Base-by-base conservation (phyloP, 2,797 vertebrate genomes). In the Otolemur crassicaudatus region DNA sequence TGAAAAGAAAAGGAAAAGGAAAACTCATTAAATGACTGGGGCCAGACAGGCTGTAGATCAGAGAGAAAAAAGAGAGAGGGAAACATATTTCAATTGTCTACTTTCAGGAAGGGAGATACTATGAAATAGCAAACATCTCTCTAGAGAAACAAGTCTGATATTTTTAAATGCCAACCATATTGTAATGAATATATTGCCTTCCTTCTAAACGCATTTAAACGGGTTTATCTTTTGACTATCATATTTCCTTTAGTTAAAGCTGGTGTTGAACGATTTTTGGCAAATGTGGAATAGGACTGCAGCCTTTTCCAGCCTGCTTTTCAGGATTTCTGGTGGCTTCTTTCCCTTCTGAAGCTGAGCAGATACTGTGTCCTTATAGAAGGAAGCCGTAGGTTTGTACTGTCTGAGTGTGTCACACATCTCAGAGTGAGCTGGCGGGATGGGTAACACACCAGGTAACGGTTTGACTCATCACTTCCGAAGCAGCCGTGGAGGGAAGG, bases 201-300 rank as follows among this genome's bases (percentile, higher is more conserved):
- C 83, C 56, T 84, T 93, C 93, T 83, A 94, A 93, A 63, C 75
- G 73, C 40, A 82, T 92, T 96, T 89, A 96, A 94, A 84, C n/a
- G 65, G 53, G 13, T 73, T 90, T 94, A 91, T 86, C 81, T 94
- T 95, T 97, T 95, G 61, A 73, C 86, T 81, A 80, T 73, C 34
- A 20, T 73, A 86, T 56, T 93, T 88, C 46, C 89, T 70, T 88
- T 75, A 56, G 67, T 82, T 94, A 67, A 93, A 88, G 29, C 7
- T 87, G 25, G 3, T 73, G 23, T 87, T 86, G 43, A 96, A 70
- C 69, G 27, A 72, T 31, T 53, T 56, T 72, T 56, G 5, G 8
- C 34, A 91, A 94, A 72, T 81, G 37, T 81, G 12, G 8, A 90
- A 80, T 2, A 79, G 46, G 95, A 92, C 17, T 40, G 93, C 4